Percentiles rank a stretch among this genome's conserved stretches.
Conservation (phyloP, 2,113 vertebrate genomes). For the Saimiri boliviensis region DNA sequence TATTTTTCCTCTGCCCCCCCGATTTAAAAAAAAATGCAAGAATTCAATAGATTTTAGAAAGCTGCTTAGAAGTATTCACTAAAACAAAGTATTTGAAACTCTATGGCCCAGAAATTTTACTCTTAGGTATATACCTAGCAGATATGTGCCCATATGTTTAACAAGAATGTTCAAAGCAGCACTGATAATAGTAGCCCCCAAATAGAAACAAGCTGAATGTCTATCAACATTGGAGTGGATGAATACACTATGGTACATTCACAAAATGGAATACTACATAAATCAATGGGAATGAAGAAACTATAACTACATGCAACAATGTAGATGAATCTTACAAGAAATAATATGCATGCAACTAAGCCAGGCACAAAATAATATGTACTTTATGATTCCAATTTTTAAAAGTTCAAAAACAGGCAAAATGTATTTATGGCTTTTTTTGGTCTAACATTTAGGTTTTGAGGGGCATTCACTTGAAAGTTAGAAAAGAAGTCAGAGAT, state of each 20-base stretch:
- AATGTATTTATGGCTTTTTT: background rate
- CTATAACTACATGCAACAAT: background rate
- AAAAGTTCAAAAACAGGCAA: background rate
- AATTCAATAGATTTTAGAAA: background rate
- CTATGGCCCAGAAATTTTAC: background rate
- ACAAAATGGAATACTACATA: background rate
- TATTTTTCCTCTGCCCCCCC: too few species aligned
- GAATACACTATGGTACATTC: background rate
- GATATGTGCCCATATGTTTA: background rate
- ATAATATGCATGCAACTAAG: background rate
- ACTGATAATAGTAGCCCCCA: background rate
- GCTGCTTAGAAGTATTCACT: background rate
- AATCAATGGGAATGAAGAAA: background rate
- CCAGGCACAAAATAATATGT: background rate
- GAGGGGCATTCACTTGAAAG: background rate
- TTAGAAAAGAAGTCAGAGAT: background rate
- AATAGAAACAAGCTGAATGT: background rate
- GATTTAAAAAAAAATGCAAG: background rate
- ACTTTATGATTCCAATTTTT: background rate
- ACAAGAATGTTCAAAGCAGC: background rate
- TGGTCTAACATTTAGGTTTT: background rate
- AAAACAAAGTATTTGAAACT: background rate
- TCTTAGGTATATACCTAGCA: background rate
- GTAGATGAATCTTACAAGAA: background rate
- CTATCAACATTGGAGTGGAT: background rate